These are phyloP conservation scores for Rhabdomys pumilio DNA, from an alignment of 2,797 vertebrate species.

Conservation along the genomic window DNA sequence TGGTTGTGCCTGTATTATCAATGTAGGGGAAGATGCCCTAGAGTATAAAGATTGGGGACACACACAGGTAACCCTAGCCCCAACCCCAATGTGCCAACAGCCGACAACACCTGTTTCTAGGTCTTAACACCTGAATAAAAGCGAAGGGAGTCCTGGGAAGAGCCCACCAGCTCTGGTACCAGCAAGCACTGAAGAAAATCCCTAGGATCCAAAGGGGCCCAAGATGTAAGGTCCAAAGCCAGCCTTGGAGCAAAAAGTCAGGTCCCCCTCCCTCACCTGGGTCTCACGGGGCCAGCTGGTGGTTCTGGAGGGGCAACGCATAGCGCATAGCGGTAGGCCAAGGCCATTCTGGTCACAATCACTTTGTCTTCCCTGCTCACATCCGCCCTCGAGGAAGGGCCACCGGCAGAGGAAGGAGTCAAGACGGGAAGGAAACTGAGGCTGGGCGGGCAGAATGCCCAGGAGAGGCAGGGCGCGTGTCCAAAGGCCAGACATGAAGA, in stretches of 20 bases:
- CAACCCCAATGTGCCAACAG: too few species aligned
- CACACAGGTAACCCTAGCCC: neutral
- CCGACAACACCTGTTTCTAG: neutral
- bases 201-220: neutral
- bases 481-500: neutral
- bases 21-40: neutral
- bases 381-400: conserved; percentile 53
- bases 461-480: neutral
- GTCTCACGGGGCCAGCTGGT: neutral
- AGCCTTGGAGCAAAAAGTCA: neutral
- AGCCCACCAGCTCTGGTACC: neutral
- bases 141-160: neutral
- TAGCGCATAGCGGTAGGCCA: neutral
- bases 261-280: conserved; percentile 47
- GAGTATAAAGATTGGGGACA: neutral
- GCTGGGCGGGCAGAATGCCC: conserved; percentile 3
- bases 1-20: neutral
- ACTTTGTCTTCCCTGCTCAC: neutral
- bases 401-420: conserved; percentile 53
- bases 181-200: neutral
- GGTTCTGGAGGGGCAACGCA: neutral
- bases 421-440: conserved; percentile 79
- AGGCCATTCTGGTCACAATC: neutral
- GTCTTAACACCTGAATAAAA: neutral
- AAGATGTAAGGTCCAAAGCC: neutral